These are phyloP conservation scores for Penaeus monodon DNA, from an alignment of 2,888 invertebrate genomes.

Conservation along the genomic window DNA sequence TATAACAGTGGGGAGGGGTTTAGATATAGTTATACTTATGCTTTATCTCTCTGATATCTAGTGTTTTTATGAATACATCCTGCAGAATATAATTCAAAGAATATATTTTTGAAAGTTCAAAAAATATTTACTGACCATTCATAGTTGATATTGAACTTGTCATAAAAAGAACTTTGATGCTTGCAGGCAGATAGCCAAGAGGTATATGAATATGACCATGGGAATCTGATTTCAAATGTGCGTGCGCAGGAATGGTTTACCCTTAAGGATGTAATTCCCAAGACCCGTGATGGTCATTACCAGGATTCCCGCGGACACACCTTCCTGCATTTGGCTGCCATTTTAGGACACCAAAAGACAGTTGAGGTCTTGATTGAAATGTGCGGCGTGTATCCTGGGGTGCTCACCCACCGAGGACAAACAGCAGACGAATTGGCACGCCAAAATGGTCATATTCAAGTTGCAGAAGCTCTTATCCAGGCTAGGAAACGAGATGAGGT, in stretches of 20 bases:
- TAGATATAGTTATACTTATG: no score
- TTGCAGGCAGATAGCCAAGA: no score
- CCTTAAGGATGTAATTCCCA: slow-evolving; percentile 4
- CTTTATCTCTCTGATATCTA: no score
- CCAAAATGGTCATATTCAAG: not conserved
- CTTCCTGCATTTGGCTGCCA: not conserved
- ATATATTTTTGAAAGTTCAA: no score
- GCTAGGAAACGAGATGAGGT: no score
- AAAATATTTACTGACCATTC: no score
- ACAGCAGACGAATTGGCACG: not conserved
- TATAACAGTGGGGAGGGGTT: not conserved
- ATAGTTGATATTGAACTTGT: no score
- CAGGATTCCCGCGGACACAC: slow-evolving; percentile 3
- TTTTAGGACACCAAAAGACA: not conserved
- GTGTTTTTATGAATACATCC: no score
- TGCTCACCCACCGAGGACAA: not conserved
- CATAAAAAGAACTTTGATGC: no score
- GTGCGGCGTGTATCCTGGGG: not conserved
- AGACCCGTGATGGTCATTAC: slow-evolving; percentile 10
- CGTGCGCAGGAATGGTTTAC: not conserved
- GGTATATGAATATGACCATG: no score
- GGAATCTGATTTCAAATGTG: no score
- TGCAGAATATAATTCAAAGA: no score
- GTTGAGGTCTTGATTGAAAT: not conserved
- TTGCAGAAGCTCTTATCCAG: slow-evolving; percentile 1